Conservation (phyloP, 1,140 invertebrate genomes). For the Drosophila orena region DNA sequence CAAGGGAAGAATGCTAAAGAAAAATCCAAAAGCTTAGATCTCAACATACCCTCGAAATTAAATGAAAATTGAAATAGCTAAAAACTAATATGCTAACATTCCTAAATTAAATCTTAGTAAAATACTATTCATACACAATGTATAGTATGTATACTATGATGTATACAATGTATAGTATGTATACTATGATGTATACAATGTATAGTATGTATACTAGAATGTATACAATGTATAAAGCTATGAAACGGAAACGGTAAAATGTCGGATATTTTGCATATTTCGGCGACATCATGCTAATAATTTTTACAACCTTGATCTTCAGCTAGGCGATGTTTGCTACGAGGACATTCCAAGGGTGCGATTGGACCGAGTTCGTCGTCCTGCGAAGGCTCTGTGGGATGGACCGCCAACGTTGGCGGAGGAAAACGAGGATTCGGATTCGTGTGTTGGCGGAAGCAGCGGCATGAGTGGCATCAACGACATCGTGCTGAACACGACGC, state of each 20-base stretch:
- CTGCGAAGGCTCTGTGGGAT: conserved; percentile 78
- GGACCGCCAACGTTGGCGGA: conserved; percentile 82
- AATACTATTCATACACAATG: too few species aligned
- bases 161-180: too few species aligned
- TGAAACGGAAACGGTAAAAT: neutral
- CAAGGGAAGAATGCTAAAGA: too few species aligned
- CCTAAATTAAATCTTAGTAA: too few species aligned
- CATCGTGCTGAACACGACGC: conserved; percentile 78
- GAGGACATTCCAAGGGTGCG: conserved; percentile 82
- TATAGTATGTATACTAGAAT: too few species aligned
- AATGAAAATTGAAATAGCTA: too few species aligned
- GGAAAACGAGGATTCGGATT: conserved; percentile 82
- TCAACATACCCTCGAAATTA: too few species aligned
- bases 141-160: too few species aligned
- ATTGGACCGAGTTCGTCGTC: conserved; percentile 77
- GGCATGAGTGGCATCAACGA: conserved; percentile 75
- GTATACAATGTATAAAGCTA: too few species aligned
- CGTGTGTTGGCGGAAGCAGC: conserved; percentile 40
- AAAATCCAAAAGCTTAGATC: too few species aligned
- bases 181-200: too few species aligned
- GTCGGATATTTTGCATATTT: neutral
- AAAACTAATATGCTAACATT: too few species aligned
- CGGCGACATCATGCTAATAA: neutral
- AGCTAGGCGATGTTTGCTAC: conserved; percentile 82
- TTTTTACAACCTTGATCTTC: neutral